phyloP scores from a whole-genome alignment of 2,888 invertebrate species.

The Athalia cordata region DNA sequence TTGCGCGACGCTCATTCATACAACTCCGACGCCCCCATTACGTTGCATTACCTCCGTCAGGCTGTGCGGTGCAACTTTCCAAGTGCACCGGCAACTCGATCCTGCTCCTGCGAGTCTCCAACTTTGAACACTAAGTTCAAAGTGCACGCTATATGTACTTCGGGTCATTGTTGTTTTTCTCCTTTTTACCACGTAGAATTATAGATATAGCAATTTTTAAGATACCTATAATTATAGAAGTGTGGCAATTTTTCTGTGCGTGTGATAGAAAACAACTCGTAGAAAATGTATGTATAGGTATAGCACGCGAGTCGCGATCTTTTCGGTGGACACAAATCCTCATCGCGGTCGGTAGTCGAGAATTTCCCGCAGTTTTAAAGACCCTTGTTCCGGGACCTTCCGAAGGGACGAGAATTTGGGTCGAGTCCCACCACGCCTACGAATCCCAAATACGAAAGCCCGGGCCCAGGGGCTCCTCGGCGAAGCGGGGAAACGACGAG shows the following conservation, averaged over 20 bases:
- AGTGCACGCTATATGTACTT: neutral
- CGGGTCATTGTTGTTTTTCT: too few relatives aligned
- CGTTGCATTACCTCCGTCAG: constrained; percentile 72
- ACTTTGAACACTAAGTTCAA: constrained; percentile 68
- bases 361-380: constrained; percentile 46
- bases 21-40: constrained; percentile 73
- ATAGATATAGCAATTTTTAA: too few relatives aligned
- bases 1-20: constrained; percentile 74
- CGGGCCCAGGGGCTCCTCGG: constrained; percentile 76
- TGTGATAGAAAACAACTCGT: too few relatives aligned
- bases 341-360: constrained; percentile 30
- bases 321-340: too few relatives aligned
- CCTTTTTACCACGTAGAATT: too few relatives aligned
- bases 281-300: too few relatives aligned
- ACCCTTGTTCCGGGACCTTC: constrained; percentile 41
- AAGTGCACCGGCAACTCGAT: constrained; percentile 1
- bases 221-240: too few relatives aligned
- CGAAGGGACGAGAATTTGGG: constrained; percentile 46
- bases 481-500: constrained; percentile 43
- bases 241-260: too few relatives aligned
- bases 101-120: neutral
- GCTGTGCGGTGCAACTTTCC: constrained; percentile 25
- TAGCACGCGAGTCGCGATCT: too few relatives aligned
- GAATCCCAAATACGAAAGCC: constrained; percentile 73
- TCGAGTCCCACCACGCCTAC: constrained; percentile 42